Percentiles rank a stretch among this genome's conserved stretches.
Evolutionary conservation across 2,113 vertebrate genomes (phyloP).

Genomic region (Neomonachus schauinslandi): DNA sequence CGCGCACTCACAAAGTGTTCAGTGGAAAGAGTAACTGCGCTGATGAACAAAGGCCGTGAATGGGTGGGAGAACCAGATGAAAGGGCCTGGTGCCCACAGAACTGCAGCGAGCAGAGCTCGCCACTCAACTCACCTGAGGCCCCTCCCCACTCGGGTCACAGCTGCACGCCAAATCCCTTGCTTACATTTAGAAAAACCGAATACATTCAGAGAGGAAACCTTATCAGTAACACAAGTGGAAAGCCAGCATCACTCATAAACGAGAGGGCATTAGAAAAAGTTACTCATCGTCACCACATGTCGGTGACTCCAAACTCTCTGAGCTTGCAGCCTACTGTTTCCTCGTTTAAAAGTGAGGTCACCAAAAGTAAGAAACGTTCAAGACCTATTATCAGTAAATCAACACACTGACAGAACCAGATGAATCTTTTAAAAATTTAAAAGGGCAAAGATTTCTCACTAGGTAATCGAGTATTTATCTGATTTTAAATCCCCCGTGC

Average conservation of each 20-base stretch:
- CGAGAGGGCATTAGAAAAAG: not conserved
- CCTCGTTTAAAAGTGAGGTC: not conserved
- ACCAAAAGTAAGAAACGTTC: not conserved
- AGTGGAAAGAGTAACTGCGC: not conserved
- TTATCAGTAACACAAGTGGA: not conserved
- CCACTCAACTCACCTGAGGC: not conserved
- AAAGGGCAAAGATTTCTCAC: not conserved
- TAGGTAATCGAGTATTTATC: not conserved
- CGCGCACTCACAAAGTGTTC: not conserved
- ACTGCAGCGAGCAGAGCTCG: not conserved
- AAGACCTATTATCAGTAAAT: not conserved
- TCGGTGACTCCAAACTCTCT: not conserved
- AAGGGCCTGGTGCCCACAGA: accelerated
- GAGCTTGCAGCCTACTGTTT: not conserved
- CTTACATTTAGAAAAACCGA: not conserved
- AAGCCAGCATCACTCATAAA: not conserved
- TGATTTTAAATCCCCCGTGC: not conserved
- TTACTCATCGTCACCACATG: no score
- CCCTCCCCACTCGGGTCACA: not conserved
- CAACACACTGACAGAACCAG: not conserved
- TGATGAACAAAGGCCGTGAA: not conserved
- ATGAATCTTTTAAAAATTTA: not conserved
- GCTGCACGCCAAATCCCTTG: not conserved
- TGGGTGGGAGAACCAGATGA: accelerated
- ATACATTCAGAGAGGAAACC: not conserved